These are phyloP conservation scores for Colistium nudipinnis DNA, from an alignment of 2,113 vertebrate genomes.

Conservation along the genomic window DNA sequence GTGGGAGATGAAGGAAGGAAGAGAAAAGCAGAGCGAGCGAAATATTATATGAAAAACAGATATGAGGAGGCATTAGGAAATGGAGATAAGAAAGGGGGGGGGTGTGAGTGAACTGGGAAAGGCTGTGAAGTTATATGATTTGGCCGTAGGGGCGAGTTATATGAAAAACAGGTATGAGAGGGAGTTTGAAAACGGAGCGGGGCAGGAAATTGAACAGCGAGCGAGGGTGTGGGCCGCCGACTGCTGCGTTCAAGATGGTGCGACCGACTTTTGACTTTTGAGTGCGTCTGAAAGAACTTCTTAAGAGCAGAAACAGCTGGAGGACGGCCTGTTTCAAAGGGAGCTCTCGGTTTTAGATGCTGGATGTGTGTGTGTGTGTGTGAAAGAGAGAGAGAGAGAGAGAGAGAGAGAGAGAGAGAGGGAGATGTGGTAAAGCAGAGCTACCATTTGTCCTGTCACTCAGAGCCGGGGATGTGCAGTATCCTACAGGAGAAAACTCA, in stretches of 20 bases:
- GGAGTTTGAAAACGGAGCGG: conserved; percentile 14
- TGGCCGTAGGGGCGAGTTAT: conserved; percentile 39
- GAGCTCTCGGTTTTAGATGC: conserved; percentile 55
- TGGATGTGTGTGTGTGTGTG: conserved; percentile 36
- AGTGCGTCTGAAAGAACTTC: conserved; percentile 46
- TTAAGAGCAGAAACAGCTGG: conserved; percentile 72
- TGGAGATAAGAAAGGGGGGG: conserved; percentile 56
- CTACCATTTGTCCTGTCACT: conserved; percentile 72
- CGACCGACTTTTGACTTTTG: not conserved
- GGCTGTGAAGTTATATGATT: conserved; percentile 41
- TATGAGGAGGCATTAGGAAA: conserved; percentile 53
- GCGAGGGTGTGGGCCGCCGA: conserved; percentile 11
- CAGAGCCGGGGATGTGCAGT: conserved; percentile 48
- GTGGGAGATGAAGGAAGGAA: conserved; percentile 64
- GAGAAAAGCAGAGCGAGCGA: conserved; percentile 52
- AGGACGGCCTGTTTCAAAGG: conserved; percentile 66
- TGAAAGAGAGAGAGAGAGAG: conserved; percentile 2
- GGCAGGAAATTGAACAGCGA: conserved; percentile 55
- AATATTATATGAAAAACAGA: conserved; percentile 79
- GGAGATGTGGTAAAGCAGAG: conserved; percentile 37
- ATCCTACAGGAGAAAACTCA: conserved; percentile 19
- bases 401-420: not conserved
- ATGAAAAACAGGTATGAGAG: conserved; percentile 57
- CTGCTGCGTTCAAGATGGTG: conserved; percentile 26
- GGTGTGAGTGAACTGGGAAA: conserved; percentile 51